Percentiles rank a stretch among this genome's conserved stretches.
Evolutionary conservation across 1,140 invertebrate species (phyloP).

Genomic region (Danaus melanippus): DNA sequence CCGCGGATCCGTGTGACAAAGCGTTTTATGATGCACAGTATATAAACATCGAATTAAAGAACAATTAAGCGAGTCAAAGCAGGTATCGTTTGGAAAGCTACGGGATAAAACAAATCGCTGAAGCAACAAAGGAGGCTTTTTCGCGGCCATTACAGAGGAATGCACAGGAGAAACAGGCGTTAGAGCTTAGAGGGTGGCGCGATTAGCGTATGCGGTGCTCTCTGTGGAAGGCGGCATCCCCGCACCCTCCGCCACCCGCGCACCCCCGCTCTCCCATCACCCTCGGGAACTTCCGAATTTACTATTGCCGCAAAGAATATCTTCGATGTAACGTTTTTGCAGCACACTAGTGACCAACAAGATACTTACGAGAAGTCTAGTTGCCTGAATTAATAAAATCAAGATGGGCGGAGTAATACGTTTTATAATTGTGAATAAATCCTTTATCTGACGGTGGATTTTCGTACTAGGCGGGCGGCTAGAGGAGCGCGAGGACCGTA

Average conservation of each 20-base stretch:
- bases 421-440: conserved; percentile 15
- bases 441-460: conserved; percentile 16
- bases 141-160: conserved; percentile 61
- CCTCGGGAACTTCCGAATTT: conserved; percentile 58
- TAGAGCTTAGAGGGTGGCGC: conserved; percentile 51
- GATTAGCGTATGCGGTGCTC: conserved; percentile 69
- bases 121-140: conserved; percentile 68
- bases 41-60: conserved; percentile 65
- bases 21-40: conserved; percentile 51
- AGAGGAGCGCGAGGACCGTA: conserved; percentile 49
- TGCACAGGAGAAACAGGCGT: conserved; percentile 56
- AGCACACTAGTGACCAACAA: conserved; percentile 40
- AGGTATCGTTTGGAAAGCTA: conserved; percentile 53
- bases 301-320: conserved; percentile 71
- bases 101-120: conserved; percentile 66
- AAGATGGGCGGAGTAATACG: conserved; percentile 19
- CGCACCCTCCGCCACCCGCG: conserved; percentile 13
- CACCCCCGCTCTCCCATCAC: conserved; percentile 31
- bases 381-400: too few relatives aligned
- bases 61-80: conserved; percentile 68
- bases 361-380: not conserved
- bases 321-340: conserved; percentile 51
- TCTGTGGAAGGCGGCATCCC: conserved; percentile 46
- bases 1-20: conserved; percentile 65
- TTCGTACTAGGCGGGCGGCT: conserved; percentile 25